These are phyloP conservation scores for Argya squamiceps DNA, from an alignment of 2,797 vertebrate species.

Conservation along the genomic window DNA sequence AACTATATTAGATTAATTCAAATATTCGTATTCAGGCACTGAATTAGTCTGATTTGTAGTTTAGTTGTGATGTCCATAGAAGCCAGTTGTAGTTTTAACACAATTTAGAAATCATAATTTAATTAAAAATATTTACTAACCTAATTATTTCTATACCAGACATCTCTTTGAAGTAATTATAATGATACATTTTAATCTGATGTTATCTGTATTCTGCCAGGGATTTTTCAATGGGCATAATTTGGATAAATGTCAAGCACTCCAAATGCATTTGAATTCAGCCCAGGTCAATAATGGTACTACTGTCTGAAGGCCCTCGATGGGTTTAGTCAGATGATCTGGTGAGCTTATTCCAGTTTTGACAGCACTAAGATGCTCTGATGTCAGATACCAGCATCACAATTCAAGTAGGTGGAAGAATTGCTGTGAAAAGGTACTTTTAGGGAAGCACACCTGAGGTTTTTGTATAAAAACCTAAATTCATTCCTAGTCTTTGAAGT, in stretches of 20 bases:
- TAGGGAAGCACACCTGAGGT: not conserved
- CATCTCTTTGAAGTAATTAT: conserved; percentile 64
- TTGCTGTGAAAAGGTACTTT: not conserved
- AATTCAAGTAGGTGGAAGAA: not conserved
- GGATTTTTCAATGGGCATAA: conserved; percentile 65
- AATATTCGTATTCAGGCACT: conserved; percentile 17
- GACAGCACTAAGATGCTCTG: conserved; percentile 34
- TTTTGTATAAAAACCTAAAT: not conserved
- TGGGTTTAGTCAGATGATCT: conserved; percentile 53
- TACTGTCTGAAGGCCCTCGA: conserved; percentile 53
- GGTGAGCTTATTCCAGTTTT: conserved; percentile 49
- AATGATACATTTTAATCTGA: conserved; percentile 67
- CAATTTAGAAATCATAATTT: conserved; percentile 58
- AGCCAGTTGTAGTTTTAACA: conserved; percentile 52
- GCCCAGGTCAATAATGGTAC: conserved; percentile 69
- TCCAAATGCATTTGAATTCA: conserved; percentile 69
- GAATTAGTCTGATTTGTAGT: conserved; percentile 28
- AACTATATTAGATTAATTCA: conserved; percentile 46
- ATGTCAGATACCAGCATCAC: conserved; percentile 4
- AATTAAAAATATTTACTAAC: conserved; percentile 70
- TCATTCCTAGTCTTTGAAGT: not conserved
- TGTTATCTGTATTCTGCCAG: conserved; percentile 69
- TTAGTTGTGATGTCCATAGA: not conserved
- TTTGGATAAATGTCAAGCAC: conserved; percentile 70
- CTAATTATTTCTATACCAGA: conserved; percentile 60